Evolutionary conservation across 2,797 vertebrate genomes (phyloP).

Genomic region (Brachymystax lenok): DNA sequence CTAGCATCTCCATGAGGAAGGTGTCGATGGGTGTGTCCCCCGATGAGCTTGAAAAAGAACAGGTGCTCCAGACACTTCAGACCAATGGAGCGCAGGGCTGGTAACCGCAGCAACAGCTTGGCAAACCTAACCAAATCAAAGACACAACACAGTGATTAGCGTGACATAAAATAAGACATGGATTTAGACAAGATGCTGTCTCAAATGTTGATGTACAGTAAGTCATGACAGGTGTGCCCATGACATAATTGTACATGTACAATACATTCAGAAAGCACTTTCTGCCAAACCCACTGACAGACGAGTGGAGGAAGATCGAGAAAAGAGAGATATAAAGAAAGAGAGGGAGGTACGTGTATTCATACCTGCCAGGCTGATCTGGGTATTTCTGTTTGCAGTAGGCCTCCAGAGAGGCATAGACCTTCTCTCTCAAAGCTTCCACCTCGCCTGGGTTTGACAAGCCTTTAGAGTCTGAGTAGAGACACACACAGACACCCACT

Average conservation of each 20-base stretch:
- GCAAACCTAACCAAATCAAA: slow-evolving; percentile 83
- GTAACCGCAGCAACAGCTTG: slow-evolving; percentile 93
- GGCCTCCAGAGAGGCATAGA: slow-evolving; percentile 95
- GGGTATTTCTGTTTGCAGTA: slow-evolving; percentile 99
- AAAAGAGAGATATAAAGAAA: background rate
- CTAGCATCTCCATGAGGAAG: slow-evolving; percentile 99
- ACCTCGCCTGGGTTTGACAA: slow-evolving; percentile 94
- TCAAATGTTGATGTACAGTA: background rate
- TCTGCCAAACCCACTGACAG: background rate
- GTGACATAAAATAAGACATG: background rate
- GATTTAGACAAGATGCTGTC: background rate
- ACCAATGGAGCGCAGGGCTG: slow-evolving; percentile 95
- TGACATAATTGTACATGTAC: background rate
- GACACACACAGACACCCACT: slow-evolving; percentile 9
- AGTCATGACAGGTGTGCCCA: background rate
- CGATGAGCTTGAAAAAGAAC: slow-evolving; percentile 99
- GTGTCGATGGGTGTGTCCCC: slow-evolving; percentile 98
- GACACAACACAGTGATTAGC: background rate
- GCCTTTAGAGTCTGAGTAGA: slow-evolving; percentile 90
- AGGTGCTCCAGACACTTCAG: slow-evolving; percentile 98
- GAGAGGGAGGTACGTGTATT: background rate
- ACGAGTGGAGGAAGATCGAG: background rate
- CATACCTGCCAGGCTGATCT: slow-evolving; percentile 96
- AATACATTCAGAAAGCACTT: background rate
- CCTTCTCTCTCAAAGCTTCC: slow-evolving; percentile 95